Evolutionary conservation across 2,797 vertebrate genomes (phyloP).

Genomic region (Pseudomugil gertrudae): DNA sequence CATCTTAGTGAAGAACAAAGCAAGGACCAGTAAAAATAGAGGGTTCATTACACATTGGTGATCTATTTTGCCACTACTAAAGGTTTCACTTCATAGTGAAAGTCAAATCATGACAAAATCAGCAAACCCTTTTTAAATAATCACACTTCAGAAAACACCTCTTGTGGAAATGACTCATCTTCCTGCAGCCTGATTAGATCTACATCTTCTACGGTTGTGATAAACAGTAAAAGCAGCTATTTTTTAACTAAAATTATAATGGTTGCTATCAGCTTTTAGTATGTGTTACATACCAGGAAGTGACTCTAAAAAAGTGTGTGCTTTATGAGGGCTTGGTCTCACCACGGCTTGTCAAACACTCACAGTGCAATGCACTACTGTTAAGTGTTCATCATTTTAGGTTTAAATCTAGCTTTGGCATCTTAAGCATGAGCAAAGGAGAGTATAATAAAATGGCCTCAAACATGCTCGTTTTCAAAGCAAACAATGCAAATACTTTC

Average conservation of each 20-base stretch:
- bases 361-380: slow-evolving; percentile 6
- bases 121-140: slow-evolving; percentile 44
- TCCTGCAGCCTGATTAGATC: slow-evolving; percentile 23
- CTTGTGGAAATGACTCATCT: slow-evolving; percentile 44
- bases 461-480: background rate
- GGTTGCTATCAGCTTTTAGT: slow-evolving; percentile 13
- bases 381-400: background rate
- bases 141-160: slow-evolving; percentile 36
- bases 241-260: slow-evolving; percentile 28
- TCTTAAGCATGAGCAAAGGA: background rate
- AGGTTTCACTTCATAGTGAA: slow-evolving; percentile 12
- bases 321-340: slow-evolving; percentile 14
- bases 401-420: background rate
- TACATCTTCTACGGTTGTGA: slow-evolving; percentile 4
- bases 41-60: background rate
- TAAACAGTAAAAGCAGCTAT: background rate
- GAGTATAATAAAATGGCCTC: background rate
- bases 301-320: slow-evolving; percentile 7
- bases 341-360: slow-evolving; percentile 8
- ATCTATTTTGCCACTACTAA: background rate
- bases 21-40: background rate
- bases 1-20: slow-evolving; percentile 9
- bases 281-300: slow-evolving; percentile 38
- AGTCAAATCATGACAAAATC: slow-evolving; percentile 21
- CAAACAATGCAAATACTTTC: background rate